phyloP scores from a whole-genome alignment of 2,797 vertebrate species.

The Gastrophryne carolinensis region DNA sequence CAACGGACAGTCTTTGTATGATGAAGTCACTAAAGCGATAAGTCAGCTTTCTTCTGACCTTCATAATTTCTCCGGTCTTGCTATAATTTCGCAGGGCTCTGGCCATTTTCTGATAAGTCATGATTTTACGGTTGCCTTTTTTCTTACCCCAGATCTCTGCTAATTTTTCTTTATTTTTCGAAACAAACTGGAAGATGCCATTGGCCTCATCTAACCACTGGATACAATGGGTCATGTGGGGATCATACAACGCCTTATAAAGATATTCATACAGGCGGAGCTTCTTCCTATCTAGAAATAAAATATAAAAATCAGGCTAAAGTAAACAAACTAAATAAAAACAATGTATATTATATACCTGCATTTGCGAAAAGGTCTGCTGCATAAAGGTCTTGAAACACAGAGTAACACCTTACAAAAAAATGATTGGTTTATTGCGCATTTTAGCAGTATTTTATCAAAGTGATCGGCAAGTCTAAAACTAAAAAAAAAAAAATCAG shows the following conservation, averaged over 20 bases:
- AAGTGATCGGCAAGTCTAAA: too few relatives aligned
- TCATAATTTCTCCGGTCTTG: slow-evolving; percentile 92
- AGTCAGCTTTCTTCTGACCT: slow-evolving; percentile 92
- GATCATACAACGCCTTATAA: slow-evolving; percentile 83
- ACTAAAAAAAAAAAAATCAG: too few relatives aligned
- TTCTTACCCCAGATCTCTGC: slow-evolving; percentile 94
- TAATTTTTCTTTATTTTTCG: slow-evolving; percentile 97
- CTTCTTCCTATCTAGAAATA: slow-evolving; percentile 84
- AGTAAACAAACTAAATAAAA: background rate
- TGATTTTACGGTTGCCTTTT: slow-evolving; percentile 96
- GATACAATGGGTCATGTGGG: slow-evolving; percentile 90
- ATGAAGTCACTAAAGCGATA: slow-evolving; percentile 92
- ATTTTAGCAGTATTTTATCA: too few relatives aligned
- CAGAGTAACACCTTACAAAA: too few relatives aligned
- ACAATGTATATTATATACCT: too few relatives aligned
- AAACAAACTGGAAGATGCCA: slow-evolving; percentile 94
- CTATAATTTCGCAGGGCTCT: slow-evolving; percentile 94
- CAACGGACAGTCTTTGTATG: slow-evolving; percentile 81
- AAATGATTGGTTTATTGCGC: too few relatives aligned
- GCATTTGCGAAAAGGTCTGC: too few relatives aligned
- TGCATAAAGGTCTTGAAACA: too few relatives aligned
- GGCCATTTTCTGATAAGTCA: slow-evolving; percentile 99
- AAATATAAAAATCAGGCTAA: slow-evolving; percentile 24
- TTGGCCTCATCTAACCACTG: slow-evolving; percentile 90
- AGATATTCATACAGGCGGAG: slow-evolving; percentile 93